Conservation (phyloP, 2,888 invertebrate genomes). For the Leptogaster cylindrica region DNA sequence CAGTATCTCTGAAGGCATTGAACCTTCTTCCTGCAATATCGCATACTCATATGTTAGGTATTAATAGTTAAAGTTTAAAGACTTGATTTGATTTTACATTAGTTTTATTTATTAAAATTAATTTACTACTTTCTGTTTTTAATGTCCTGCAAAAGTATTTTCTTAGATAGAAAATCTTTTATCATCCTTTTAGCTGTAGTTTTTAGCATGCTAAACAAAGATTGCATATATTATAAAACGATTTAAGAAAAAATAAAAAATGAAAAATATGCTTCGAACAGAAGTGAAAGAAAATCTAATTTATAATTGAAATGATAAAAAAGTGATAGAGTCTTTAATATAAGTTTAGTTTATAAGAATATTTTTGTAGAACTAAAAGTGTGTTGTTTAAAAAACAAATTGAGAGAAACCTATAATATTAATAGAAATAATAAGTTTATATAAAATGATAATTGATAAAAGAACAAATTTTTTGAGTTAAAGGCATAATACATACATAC, state of each 20-base stretch:
- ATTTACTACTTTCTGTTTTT: too few species aligned
- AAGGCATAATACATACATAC: too few species aligned
- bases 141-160: too few species aligned
- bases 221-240: constrained; percentile 4
- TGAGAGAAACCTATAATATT: constrained; percentile 20
- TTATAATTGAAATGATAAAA: constrained; percentile 31
- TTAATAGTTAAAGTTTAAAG: too few species aligned
- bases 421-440: constrained; percentile 31
- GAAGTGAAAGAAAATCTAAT: constrained; percentile 4
- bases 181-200: neutral
- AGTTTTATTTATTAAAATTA: too few species aligned
- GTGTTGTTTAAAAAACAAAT: constrained; percentile 40
- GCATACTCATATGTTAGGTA: too few species aligned
- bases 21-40: too few species aligned
- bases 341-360: constrained; percentile 34
- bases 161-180: neutral
- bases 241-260: constrained; percentile 20
- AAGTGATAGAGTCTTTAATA: constrained; percentile 26
- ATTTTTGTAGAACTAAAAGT: constrained; percentile 42
- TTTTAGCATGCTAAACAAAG: neutral
- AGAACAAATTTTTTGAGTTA: constrained; percentile 5
- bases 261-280: constrained; percentile 9
- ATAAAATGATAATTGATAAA: constrained; percentile 22
- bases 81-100: too few species aligned
- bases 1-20: too few species aligned